A percentile compares a stretch with the other conserved stretches of the same genome.
phyloP scores from a whole-genome alignment of 2,797 vertebrate species.

The Argentina silus region DNA sequence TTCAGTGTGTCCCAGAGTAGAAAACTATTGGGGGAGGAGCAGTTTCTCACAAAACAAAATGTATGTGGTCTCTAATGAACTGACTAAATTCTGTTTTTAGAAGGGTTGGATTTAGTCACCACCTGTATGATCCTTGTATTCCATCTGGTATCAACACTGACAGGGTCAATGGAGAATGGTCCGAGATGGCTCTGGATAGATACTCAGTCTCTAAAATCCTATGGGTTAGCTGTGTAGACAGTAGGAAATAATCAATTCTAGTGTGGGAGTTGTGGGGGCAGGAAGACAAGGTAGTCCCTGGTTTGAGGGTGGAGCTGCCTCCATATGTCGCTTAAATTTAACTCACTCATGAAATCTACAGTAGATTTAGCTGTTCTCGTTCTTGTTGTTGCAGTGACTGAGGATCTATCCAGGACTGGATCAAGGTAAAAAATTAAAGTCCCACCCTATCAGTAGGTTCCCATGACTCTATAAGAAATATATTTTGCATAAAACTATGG shows the following conservation, averaged over 20 bases:
- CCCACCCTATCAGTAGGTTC: too few species aligned
- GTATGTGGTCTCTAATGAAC: too few species aligned
- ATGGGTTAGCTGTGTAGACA: constrained; percentile 3
- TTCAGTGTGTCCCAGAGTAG: constrained; percentile 4
- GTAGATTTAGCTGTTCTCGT: constrained; percentile 6
- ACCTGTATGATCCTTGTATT: background rate
- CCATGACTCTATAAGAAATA: too few species aligned
- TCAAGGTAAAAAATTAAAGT: too few species aligned
- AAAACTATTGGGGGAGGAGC: background rate
- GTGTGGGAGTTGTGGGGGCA: constrained; percentile 7
- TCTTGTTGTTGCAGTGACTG: background rate
- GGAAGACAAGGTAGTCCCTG: background rate
- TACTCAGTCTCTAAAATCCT: background rate
- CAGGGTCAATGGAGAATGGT: background rate
- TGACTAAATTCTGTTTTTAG: too few species aligned
- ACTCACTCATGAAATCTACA: background rate
- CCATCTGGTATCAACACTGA: background rate
- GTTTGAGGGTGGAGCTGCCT: background rate
- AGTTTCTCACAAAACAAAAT: background rate
- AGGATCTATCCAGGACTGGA: too few species aligned
- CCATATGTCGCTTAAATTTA: constrained; percentile 4
- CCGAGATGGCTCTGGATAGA: background rate
- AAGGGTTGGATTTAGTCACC: background rate
- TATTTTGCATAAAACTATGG: too few species aligned
- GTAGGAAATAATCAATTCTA: constrained; percentile 10